Evolutionary conservation across 2,113 vertebrate genomes (phyloP), one percentile per base, ranked within the genome.

Genomic region (Guaruba guarouba): DNA sequence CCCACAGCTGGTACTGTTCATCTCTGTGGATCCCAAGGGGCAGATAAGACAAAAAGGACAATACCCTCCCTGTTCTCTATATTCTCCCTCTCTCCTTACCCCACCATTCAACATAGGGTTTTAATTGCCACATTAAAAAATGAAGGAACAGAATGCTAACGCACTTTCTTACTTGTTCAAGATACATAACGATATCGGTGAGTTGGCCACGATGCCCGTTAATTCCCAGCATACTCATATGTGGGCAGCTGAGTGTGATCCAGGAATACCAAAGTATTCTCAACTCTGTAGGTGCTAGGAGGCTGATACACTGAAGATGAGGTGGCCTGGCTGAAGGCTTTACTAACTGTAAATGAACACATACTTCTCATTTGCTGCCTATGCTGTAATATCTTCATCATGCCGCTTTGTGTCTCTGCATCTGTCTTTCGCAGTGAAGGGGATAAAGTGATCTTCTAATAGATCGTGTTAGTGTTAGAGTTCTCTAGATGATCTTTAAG

Each of bases 1-100:
- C 22, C 43, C 68, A 71, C 92, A 97, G 67, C 86, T 96, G 95
- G 86, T 35, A 54, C 31, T 71, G 22, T 63, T 93, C 41, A 64
- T 78, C n/a, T 83, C 76, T 92, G 62, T 41, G 2, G 15, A 74
- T 92, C 91, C 81, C 90, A 87, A 76, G 37, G 0, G 33, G 29
- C 46, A 87, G 68, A 24, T 51, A 90, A 87, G 90, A 67, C 44
- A 91, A 93, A 81, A 29, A 92, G 41, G 49, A 76, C 55, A 88
- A 83, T 35, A 0, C 2, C 20, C 33, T 46, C 55, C 92, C 90
- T 93, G 75, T 68, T 91, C 54, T 55, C 62, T 81, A 3, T 59
- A 2, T 82, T 85, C 17, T 86, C 41, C 16, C 7, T 51, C 43
- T 79, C 31, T 37, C 37, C 15, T 25, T 59, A 28, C 15, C 6